These are phyloP conservation scores for Pseudorhombus dupliciocellatus DNA, from an alignment of 2,113 vertebrate species.

Conservation along the genomic window DNA sequence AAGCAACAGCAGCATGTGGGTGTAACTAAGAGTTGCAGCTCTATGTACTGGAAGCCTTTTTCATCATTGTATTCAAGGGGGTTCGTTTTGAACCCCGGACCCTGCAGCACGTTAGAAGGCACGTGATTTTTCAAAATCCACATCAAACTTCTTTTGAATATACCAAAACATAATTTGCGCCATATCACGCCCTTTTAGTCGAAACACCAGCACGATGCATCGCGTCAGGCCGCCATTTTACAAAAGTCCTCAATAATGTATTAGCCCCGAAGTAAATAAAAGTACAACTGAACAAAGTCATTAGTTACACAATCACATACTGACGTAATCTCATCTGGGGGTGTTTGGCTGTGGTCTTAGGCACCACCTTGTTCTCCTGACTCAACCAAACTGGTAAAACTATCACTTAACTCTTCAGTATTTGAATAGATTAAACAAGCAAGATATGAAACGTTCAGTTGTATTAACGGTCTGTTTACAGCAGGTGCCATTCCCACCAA, in stretches of 20 bases:
- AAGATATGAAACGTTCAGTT: too few species aligned
- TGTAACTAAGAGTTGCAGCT: constrained; percentile 59
- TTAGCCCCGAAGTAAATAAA: neutral
- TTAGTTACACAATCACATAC: too few species aligned
- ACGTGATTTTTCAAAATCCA: neutral
- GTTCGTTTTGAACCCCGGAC: constrained; percentile 19
- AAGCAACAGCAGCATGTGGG: constrained; percentile 74
- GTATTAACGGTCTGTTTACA: too few species aligned
- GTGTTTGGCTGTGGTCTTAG: too few species aligned
- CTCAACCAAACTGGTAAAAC: neutral
- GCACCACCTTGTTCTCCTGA: neutral
- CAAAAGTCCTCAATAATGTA: constrained; percentile 22
- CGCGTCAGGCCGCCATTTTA: neutral
- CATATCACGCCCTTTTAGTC: constrained; percentile 35
- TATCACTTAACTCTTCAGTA: too few species aligned
- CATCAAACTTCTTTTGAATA: constrained; percentile 18
- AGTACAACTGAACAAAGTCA: too few species aligned
- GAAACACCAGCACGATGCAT: too few species aligned
- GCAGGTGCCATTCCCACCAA: too few species aligned
- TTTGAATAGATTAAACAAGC: too few species aligned
- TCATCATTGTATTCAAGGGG: constrained; percentile 27
- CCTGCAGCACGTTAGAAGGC: constrained; percentile 18
- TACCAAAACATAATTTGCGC: constrained; percentile 28
- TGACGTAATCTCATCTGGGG: too few species aligned
- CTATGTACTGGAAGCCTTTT: constrained; percentile 34